Conservation (phyloP, 2,113 vertebrate species). For the Myanophis thanlyinensis region DNA sequence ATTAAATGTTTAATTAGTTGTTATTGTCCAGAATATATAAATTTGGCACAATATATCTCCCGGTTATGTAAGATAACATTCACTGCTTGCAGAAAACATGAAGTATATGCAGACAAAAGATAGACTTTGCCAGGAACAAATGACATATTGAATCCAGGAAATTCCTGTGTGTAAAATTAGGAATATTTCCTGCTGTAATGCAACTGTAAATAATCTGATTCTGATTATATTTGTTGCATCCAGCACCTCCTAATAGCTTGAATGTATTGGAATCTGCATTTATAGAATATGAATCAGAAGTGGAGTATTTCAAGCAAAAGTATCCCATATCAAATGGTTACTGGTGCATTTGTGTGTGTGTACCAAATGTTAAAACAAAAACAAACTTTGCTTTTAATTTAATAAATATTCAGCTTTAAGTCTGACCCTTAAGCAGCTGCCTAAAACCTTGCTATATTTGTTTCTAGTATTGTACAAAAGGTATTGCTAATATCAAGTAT, state of each 20-base stretch:
- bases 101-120: slow-evolving; percentile 60
- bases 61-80: slow-evolving; percentile 32
- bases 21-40: slow-evolving; percentile 33
- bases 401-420: background rate
- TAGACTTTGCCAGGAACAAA: slow-evolving; percentile 64
- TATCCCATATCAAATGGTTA: background rate
- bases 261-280: slow-evolving; percentile 1
- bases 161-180: slow-evolving; percentile 64
- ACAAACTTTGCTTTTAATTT: background rate
- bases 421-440: slow-evolving; percentile 19
- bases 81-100: slow-evolving; percentile 55
- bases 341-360: background rate
- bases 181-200: slow-evolving; percentile 55
- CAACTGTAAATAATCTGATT: slow-evolving; percentile 49
- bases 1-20: slow-evolving; percentile 34
- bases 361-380: background rate
- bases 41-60: slow-evolving; percentile 30
- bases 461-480: background rate
- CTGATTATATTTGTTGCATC: slow-evolving; percentile 54
- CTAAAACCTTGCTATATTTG: slow-evolving; percentile 14
- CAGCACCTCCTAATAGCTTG: slow-evolving; percentile 40
- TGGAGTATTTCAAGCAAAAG: slow-evolving; percentile 7
- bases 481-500: background rate
- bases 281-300: background rate
- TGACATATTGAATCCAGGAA: slow-evolving; percentile 63